phyloP scores from a whole-genome alignment of 2,113 vertebrate species.

The Morone saxatilis region DNA sequence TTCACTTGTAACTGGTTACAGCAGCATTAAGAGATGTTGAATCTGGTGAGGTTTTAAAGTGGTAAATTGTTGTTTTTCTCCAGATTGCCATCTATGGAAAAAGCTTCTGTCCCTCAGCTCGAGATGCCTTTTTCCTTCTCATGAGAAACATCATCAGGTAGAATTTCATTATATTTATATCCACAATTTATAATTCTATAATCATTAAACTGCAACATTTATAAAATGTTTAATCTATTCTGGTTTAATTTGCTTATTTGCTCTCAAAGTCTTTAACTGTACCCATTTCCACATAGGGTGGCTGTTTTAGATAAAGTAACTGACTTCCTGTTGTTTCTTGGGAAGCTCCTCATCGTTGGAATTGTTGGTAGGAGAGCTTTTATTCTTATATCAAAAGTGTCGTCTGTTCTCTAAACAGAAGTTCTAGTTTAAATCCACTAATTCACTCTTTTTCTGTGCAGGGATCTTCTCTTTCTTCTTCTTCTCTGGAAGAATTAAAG shows the following conservation, averaged over 20 bases:
- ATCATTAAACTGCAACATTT: not conserved
- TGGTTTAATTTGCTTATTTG: not conserved
- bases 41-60: not conserved
- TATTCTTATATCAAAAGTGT: slow-evolving; percentile 25
- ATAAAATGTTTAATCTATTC: not conserved
- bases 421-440: not conserved
- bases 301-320: slow-evolving; percentile 97
- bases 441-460: slow-evolving; percentile 58
- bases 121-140: slow-evolving; percentile 93
- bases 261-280: slow-evolving; percentile 3
- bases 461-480: slow-evolving; percentile 98
- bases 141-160: slow-evolving; percentile 97
- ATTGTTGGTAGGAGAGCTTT: slow-evolving; percentile 80
- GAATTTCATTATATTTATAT: slow-evolving; percentile 30
- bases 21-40: not conserved
- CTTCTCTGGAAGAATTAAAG: slow-evolving; percentile 91
- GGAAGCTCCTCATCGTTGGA: slow-evolving; percentile 94
- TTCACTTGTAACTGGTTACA: not conserved
- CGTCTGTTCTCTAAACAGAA: not conserved
- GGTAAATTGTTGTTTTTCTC: not conserved
- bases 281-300: slow-evolving; percentile 85
- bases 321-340: slow-evolving; percentile 96
- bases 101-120: slow-evolving; percentile 94
- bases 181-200: not conserved
- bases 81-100: slow-evolving; percentile 96